Base-by-base conservation (phyloP, 1,140 invertebrate genomes). In the Delia radicum region DNA sequence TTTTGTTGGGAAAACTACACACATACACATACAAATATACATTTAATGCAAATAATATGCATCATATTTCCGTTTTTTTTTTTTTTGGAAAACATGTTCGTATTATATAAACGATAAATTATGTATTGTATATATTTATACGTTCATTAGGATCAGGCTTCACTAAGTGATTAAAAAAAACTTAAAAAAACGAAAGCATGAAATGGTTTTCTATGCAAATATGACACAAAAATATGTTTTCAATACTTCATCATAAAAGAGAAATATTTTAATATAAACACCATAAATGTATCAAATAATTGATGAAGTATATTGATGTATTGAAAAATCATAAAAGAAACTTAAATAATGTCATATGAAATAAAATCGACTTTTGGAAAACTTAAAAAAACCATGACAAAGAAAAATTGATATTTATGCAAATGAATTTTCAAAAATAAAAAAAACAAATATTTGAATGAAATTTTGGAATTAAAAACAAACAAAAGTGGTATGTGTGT, bases 181-280 rank as follows among this genome's bases (percentile, higher is more conserved):
- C 80, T 79, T 80, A 42, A 55, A 55, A 55, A 69, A 69, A 37
- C 18, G 3, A 69, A 69, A 69, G 65, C 65, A 81, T 84, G 83
- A 85, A 85, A 84, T 82, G 83, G 82, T 80, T 84, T 84, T 85
- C 85, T 77, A 84, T 84, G 82, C 65, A 69, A 33, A 69, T 18
- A 55, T 55, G 48, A 55, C 48, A 55, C 24, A 55, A 55, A 55
- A 55, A 55, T 55, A 55, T 55, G n/a, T 21, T 55, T 24, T 55
- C 7, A 21, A 8, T 55, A 21, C n/a, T 55, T 55, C n/a, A 8
- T 55, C 48, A 21, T 55, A 42, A 10, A 42, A 42, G 7, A 6
- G 48, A 55, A 55, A 55, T 55, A 55, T 55, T 21, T 42, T 21
- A 55, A 21, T 55, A 55, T 55, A 55, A 21, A 55, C n/a, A 42